Evolutionary conservation across 2,113 vertebrate species (phyloP).

Genomic region (Sinocyclocheilus maitianheensis): DNA sequence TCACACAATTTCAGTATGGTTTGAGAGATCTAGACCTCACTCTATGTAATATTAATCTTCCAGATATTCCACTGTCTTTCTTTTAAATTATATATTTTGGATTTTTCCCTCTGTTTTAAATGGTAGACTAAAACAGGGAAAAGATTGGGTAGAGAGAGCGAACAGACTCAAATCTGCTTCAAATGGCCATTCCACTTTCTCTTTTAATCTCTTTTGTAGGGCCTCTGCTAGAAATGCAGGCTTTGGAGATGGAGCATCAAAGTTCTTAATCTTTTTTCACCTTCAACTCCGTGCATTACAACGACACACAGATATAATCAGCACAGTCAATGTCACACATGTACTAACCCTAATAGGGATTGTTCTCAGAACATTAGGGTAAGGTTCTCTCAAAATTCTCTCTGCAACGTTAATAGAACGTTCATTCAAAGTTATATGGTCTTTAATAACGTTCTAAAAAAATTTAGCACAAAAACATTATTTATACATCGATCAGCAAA

Average conservation of each 20-base stretch:
- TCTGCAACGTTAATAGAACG: too few species aligned
- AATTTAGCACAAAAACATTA: too few species aligned
- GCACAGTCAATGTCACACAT: too few species aligned
- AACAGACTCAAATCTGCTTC: not conserved
- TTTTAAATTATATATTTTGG: not conserved
- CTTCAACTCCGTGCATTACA: not conserved
- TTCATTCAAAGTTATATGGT: too few species aligned
- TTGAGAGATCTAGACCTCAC: not conserved
- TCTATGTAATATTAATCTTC: not conserved
- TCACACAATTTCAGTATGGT: not conserved
- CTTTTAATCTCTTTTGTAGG: constrained; percentile 67
- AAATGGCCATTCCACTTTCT: constrained; percentile 60
- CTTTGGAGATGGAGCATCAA: constrained; percentile 6
- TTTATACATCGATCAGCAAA: too few species aligned
- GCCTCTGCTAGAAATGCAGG: constrained; percentile 49
- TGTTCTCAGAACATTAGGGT: not conserved
- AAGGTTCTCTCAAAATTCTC: not conserved
- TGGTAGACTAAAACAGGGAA: not conserved
- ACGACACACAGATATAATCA: not conserved
- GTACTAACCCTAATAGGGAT: not conserved
- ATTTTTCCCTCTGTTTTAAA: not conserved
- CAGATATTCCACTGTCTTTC: not conserved
- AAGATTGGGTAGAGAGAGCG: not conserved
- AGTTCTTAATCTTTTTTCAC: constrained; percentile 14
- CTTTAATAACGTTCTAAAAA: too few species aligned